Evolutionary conservation across 2,797 vertebrate genomes (phyloP).

Genomic region (Notoglanidium macrostoma): DNA sequence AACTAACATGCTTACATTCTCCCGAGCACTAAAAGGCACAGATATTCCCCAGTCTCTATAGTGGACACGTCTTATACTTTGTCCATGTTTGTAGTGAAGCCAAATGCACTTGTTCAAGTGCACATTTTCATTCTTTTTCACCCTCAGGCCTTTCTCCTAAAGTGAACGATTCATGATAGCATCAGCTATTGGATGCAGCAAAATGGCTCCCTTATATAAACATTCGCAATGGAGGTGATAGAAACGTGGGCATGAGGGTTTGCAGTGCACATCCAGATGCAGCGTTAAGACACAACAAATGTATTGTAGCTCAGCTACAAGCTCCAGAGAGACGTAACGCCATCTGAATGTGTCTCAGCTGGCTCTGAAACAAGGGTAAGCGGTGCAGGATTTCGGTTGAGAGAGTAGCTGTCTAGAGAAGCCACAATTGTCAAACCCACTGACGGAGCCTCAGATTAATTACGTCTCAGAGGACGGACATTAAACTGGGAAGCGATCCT

Average conservation of each 20-base stretch:
- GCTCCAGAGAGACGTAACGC: background rate
- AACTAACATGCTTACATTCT: conserved; percentile 19
- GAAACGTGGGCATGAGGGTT: background rate
- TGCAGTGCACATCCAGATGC: background rate
- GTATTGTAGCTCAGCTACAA: background rate
- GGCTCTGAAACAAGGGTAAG: background rate
- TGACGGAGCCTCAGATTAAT: conserved; percentile 45
- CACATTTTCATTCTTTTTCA: conserved; percentile 25
- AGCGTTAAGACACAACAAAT: conserved; percentile 12
- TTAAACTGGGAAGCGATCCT: conserved; percentile 16
- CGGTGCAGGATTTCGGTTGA: background rate
- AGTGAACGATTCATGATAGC: conserved; percentile 30
- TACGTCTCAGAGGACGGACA: conserved; percentile 8
- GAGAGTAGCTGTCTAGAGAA: conserved; percentile 12
- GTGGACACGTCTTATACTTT: conserved; percentile 3
- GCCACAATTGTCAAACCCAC: background rate
- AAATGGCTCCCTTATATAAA: conserved; percentile 40
- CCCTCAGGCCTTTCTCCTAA: background rate
- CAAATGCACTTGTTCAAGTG: background rate
- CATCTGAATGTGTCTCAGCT: conserved; percentile 2
- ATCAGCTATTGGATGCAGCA: conserved; percentile 34
- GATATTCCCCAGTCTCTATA: background rate
- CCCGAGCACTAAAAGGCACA: conserved; percentile 9
- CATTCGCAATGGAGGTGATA: conserved; percentile 6
- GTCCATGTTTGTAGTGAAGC: conserved; percentile 1